Evolutionary conservation across 2,888 invertebrate genomes (phyloP), one percentile per base, ranked within the genome.

Genomic region (Rhodophaea formosa): DNA sequence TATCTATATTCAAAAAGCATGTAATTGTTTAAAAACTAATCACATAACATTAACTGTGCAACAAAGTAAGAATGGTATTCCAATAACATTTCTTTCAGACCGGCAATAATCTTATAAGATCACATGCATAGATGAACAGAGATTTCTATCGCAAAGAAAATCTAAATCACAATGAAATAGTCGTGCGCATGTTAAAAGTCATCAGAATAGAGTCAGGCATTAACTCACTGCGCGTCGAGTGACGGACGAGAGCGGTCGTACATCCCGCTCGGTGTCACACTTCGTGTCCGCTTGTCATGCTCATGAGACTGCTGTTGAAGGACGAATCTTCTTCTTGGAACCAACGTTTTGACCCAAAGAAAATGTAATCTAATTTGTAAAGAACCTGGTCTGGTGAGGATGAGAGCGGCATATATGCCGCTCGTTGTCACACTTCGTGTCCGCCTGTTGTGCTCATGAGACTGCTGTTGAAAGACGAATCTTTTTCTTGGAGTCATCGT

Each of bases 361-460:
- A 39, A 39, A 39, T 35, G 12, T n/a, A 39, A 6, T 39, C 12
- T 8, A 39, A 12, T 39, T 35, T 12, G 10, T 12, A 35, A 1
- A 35, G 10, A 35, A 32, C n/a, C 5, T 23, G 23, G 23, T 23
- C 2, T 23, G 14, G 59, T 59, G 64, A 62, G 35, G 49, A 60
- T 56, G 56, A 49, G 16, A 52, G 32, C 47, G 44, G 15, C 16
- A 39, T 16, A 56, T 51, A 45, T 56, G 56, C 56, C 10, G 23
- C 35, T 8, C 53, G 15, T 64, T 59, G 67, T 59, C 64, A 61
- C 62, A 60, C 64, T 63, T 62, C 65, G 52, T 64, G 62, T 64
- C 54, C 44, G 57, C 58, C 58, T 62, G 62, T 62, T 62, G 30
- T 53, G 29, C 8, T 0, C 53, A 45, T 55, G 61, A 8, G 45